Base-by-base conservation (phyloP, 2,113 vertebrate genomes). In the Nyctereutes procyonoides region DNA sequence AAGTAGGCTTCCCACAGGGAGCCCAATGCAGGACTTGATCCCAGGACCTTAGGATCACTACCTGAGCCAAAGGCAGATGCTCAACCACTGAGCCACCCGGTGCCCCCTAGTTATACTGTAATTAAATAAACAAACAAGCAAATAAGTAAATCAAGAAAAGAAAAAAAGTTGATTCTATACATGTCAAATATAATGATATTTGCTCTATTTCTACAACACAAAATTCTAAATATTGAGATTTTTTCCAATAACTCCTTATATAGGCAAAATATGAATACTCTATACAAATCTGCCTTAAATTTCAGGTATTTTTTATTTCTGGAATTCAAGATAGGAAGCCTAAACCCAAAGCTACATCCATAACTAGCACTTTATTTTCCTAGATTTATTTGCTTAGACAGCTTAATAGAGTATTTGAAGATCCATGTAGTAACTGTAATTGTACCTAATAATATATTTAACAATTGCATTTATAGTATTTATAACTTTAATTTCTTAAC, bases 351-450 rank as follows among this genome's bases (percentile, higher is more conserved):
- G 48, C 15, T 95, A 30, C n/a, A 2, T 24, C 53, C 5, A 17
- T 95, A n/a, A 62, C 82, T 26, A 58, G 79, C 65, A 17, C 16
- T 86, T 97, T 77, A 62, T 81, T 95, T 88, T 86, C 38, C 26
- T 94, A 96, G 24, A 76, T 85, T 83, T 85, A 76, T 80, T 94
- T 89, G 28, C 73, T 96, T 86, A 88, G 32, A 69, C 11, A 95
- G 48, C 11, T 92, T 93, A 91, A 80, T 95, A 96, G 32, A 35
- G 5, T 94, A 79, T 93, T 92, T 91, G 11, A 81, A 89, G 24
- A 80, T 74, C 38, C 76, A 51, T 62, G 5, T 93, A 96, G 92
- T 93, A 73, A 55, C 67, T 69, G 5, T 92, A 96, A 86, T 88
- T 95, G 26, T 56, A 19, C 26, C 22, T 80, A 86, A 93, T 90